Conservation (phyloP, 2,797 vertebrate species). For the Pempheris klunzingeri region DNA sequence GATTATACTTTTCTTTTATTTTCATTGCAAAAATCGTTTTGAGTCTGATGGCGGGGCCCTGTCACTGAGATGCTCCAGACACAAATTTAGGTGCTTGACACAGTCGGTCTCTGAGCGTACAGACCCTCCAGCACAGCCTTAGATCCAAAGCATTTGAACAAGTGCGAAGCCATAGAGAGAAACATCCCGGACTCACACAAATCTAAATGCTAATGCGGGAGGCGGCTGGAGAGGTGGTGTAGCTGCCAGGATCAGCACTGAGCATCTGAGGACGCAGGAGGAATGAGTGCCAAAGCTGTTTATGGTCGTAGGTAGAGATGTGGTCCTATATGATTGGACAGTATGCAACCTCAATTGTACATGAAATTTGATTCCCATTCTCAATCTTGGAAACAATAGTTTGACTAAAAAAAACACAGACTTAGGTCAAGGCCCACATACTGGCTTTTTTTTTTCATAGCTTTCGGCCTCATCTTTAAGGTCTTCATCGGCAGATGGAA, state of each 20-base stretch:
- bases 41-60: neutral
- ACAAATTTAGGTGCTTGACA: conserved; percentile 19
- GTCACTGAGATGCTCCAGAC: conserved; percentile 8
- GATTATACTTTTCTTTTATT: conserved; percentile 23
- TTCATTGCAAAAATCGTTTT: conserved; percentile 23
- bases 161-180: conserved; percentile 24
- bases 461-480: neutral
- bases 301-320: neutral
- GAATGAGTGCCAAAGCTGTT: neutral
- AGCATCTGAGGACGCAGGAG: neutral
- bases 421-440: neutral
- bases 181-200: conserved; percentile 35
- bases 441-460: neutral
- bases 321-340: neutral
- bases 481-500: conserved; percentile 2
- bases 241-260: conserved; percentile 8
- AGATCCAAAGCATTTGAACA: conserved; percentile 23
- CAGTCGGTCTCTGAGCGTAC: conserved; percentile 9
- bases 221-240: conserved; percentile 11
- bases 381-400: neutral
- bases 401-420: neutral
- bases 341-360: neutral
- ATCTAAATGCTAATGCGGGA: conserved; percentile 62
- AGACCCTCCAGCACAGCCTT: neutral
- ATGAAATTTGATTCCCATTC: neutral